A percentile compares a stretch with the other conserved stretches of the same genome.
These are phyloP conservation scores for Canis aureus DNA, from an alignment of 2,113 vertebrate species.

Conservation along the genomic window DNA sequence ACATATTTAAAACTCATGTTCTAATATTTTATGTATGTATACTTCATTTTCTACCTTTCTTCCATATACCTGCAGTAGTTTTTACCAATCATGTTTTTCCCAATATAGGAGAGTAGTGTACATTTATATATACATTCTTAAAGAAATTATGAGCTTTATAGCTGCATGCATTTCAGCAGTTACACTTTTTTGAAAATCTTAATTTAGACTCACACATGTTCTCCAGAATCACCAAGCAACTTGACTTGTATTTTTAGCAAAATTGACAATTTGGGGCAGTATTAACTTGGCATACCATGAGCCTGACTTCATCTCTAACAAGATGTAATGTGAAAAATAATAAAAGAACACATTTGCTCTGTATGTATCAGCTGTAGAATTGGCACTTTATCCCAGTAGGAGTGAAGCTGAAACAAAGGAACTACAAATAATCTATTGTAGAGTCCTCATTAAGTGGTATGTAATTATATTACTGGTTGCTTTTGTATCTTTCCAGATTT, in stretches of 20 bases:
- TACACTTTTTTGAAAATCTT: background rate
- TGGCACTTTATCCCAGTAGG: background rate
- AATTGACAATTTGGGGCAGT: background rate
- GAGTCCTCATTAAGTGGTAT: background rate
- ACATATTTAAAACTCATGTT: background rate
- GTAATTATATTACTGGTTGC: background rate
- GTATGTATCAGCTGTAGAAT: slow-evolving; percentile 3
- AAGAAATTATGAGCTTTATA: background rate
- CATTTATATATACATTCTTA: background rate
- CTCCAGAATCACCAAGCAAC: slow-evolving; percentile 18
- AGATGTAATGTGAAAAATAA: slow-evolving; percentile 44
- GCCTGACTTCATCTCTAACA: slow-evolving; percentile 48
- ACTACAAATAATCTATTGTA: background rate
- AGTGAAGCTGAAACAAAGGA: slow-evolving; percentile 14
- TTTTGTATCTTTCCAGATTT: slow-evolving; percentile 43
- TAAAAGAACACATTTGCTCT: background rate
- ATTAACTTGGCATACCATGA: background rate
- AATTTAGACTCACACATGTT: slow-evolving; percentile 32
- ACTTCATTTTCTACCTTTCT: background rate
- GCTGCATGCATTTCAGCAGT: background rate
- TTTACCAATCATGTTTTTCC: background rate
- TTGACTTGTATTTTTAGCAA: slow-evolving; percentile 26
- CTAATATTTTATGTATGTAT: background rate
- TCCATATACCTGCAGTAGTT: slow-evolving; percentile 4
- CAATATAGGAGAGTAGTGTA: background rate